phyloP scores from a whole-genome alignment of 2,888 invertebrate species.

The Ecdyonurus torrentis region DNA sequence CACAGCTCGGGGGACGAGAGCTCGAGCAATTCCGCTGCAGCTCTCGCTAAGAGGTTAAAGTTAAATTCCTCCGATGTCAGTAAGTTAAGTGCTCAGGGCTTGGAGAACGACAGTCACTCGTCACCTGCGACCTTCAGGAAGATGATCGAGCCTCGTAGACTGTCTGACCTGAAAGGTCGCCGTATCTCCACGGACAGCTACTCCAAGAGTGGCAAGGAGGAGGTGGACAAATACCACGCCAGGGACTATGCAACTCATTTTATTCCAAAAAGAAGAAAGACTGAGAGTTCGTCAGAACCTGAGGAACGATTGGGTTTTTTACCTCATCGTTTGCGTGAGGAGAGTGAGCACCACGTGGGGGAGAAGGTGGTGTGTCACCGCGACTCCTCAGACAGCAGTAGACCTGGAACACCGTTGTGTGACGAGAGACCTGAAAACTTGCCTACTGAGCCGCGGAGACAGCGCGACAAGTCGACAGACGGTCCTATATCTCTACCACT shows the following conservation, averaged over 20 bases:
- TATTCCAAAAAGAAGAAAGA: conserved; percentile 37
- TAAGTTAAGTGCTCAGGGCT: conserved; percentile 11
- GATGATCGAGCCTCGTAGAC: conserved; percentile 30
- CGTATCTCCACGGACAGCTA: conserved; percentile 34
- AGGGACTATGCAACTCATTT: conserved; percentile 25
- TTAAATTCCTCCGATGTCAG: conserved; percentile 19
- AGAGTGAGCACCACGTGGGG: conserved; percentile 19
- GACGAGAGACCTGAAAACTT: conserved; percentile 64
- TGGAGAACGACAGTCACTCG: neutral
- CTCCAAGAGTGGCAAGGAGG: conserved; percentile 7
- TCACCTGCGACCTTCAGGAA: conserved; percentile 12
- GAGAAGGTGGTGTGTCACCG: conserved; percentile 20
- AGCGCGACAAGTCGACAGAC: conserved; percentile 40
- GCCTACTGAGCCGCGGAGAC: conserved; percentile 59
- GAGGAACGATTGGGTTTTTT: conserved; percentile 13
- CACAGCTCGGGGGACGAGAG: conserved; percentile 49
- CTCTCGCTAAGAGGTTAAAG: conserved; percentile 43
- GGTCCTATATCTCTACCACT: conserved; percentile 69
- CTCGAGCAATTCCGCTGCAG: conserved; percentile 21
- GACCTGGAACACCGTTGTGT: conserved; percentile 72
- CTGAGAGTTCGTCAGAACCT: conserved; percentile 21
- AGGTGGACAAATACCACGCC: conserved; percentile 17
- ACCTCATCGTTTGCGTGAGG: conserved; percentile 8
- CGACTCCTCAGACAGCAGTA: conserved; percentile 38
- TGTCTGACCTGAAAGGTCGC: conserved; percentile 31